These are phyloP conservation scores for Phodopus roborovskii DNA, from an alignment of 2,113 vertebrate genomes.

Conservation along the genomic window DNA sequence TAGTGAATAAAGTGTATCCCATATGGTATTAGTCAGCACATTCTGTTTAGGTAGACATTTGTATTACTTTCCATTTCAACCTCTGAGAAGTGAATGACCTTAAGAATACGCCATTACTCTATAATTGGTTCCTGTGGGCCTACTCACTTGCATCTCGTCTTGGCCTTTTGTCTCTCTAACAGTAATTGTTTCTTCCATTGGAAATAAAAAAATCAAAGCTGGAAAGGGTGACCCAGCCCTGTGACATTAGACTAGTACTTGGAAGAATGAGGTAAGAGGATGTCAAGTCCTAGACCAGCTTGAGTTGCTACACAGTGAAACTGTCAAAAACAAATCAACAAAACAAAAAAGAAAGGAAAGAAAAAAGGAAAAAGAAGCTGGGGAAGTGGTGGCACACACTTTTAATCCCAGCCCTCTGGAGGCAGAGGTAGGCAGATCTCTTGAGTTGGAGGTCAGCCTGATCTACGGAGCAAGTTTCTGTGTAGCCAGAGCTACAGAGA, in stretches of 20 bases:
- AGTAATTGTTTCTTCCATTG: slow-evolving; percentile 43
- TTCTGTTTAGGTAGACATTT: slow-evolving; percentile 18
- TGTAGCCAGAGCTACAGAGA: neutral
- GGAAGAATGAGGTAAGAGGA: neutral
- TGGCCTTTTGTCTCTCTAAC: slow-evolving; percentile 22
- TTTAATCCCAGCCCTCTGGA: neutral
- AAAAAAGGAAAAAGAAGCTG: neutral
- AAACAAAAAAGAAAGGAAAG: no score
- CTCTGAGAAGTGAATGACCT: slow-evolving; percentile 39
- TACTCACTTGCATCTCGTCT: neutral
- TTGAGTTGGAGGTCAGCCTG: neutral
- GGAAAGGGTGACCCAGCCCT: neutral
- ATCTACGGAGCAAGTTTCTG: neutral
- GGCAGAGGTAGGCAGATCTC: neutral
- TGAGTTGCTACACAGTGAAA: neutral
- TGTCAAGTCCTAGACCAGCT: neutral
- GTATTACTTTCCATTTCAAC: neutral
- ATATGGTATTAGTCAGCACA: neutral
- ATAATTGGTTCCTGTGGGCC: neutral
- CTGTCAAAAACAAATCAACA: neutral
- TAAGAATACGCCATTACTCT: neutral
- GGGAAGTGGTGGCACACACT: neutral
- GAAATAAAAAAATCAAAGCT: slow-evolving; percentile 48
- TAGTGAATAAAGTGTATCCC: neutral
- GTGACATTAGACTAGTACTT: neutral